phyloP scores from a whole-genome alignment of 1,140 invertebrate species.

The Acyrthosiphon pisum region DNA sequence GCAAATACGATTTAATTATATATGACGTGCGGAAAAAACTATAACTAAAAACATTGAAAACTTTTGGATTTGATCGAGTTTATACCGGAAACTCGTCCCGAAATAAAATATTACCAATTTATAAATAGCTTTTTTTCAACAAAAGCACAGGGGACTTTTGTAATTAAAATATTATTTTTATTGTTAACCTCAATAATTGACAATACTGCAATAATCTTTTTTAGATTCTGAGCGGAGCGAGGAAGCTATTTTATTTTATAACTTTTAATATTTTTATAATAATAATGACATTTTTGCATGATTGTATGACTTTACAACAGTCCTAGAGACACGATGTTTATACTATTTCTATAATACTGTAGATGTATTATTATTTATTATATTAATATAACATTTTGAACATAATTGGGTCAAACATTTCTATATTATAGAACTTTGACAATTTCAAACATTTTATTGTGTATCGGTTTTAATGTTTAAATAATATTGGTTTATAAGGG shows the following conservation, averaged over 20 bases:
- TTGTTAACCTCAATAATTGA: not conserved
- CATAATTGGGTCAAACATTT: too few relatives aligned
- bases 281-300: too few relatives aligned
- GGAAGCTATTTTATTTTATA: not conserved
- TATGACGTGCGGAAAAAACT: not conserved
- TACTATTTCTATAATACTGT: not conserved
- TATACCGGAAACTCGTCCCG: not conserved
- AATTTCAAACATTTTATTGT: too few relatives aligned
- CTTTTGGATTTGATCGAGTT: not conserved
- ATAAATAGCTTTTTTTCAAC: not conserved
- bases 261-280: not conserved
- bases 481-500: too few relatives aligned
- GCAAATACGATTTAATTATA: not conserved
- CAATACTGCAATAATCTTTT: not conserved
- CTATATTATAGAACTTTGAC: too few relatives aligned
- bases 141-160: not conserved
- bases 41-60: not conserved
- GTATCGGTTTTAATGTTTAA: too few relatives aligned
- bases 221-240: too few relatives aligned
- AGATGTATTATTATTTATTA: not conserved
- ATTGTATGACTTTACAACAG: too few relatives aligned
- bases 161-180: slow-evolving; percentile 13
- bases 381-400: too few relatives aligned
- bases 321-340: too few relatives aligned
- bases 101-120: not conserved